Conservation (phyloP, 1,140 invertebrate genomes). For the Colletes latitarsis region DNA sequence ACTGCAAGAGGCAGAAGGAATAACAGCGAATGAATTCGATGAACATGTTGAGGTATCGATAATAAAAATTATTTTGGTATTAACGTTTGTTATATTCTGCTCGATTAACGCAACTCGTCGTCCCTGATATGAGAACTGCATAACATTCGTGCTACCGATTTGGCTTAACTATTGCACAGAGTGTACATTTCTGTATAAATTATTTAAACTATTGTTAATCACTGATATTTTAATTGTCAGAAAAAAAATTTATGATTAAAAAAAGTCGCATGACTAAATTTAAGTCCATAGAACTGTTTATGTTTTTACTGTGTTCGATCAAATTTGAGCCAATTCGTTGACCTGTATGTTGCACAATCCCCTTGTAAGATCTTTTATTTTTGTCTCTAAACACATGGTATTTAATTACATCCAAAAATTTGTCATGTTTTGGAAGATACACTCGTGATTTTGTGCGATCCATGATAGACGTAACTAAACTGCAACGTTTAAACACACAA, state of each 20-base stretch:
- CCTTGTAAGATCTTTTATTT: background rate
- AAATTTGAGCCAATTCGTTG: background rate
- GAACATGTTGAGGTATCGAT: background rate
- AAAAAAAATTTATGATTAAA: no score
- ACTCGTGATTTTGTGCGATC: constrained; percentile 24
- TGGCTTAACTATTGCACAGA: background rate
- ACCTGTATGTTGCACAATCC: background rate
- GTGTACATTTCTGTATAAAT: background rate
- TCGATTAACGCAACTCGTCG: background rate
- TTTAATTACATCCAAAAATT: background rate
- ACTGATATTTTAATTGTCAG: no score
- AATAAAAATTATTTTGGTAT: background rate
- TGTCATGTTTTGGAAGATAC: background rate
- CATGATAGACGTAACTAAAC: constrained; percentile 2
- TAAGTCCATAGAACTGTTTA: no score
- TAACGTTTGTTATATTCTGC: background rate
- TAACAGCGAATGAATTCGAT: background rate
- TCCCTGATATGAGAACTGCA: background rate
- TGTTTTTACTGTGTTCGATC: no score
- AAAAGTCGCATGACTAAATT: no score
- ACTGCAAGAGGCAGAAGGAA: background rate
- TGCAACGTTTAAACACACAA: constrained; percentile 8
- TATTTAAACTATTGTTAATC: no score
- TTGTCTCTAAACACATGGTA: background rate
- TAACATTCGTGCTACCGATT: background rate